Conservation (phyloP, 2,113 vertebrate species). For the Sterrhoptilus dennistouni region DNA sequence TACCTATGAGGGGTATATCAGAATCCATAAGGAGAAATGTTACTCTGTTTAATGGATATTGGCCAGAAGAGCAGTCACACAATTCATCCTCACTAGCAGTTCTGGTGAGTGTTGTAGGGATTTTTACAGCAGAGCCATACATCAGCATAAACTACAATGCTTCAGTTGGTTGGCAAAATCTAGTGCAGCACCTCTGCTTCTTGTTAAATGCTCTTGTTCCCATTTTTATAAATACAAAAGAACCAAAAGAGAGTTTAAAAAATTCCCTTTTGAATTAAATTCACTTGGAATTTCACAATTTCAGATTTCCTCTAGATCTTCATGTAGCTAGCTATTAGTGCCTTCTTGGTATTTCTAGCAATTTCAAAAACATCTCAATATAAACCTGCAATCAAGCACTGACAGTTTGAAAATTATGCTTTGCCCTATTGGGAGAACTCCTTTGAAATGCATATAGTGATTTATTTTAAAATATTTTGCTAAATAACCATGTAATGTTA, state of each 20-base stretch:
- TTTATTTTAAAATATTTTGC: not conserved
- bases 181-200: not conserved
- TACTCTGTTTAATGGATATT: not conserved
- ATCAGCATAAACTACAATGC: constrained; percentile 16
- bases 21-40: not conserved
- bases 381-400: constrained; percentile 8
- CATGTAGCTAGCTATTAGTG: not conserved
- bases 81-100: not conserved
- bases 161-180: not conserved
- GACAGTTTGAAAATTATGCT: not conserved
- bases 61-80: not conserved
- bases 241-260: not conserved
- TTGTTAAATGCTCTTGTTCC: not conserved
- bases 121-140: not conserved
- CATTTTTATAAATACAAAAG: not conserved
- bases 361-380: not conserved
- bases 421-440: not conserved
- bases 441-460: not conserved
- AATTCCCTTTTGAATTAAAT: not conserved
- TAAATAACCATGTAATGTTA: not conserved
- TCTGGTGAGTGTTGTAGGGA: not conserved
- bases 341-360: not conserved
- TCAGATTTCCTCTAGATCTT: not conserved
- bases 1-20: not conserved
- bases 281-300: not conserved